Evolutionary conservation across 2,797 vertebrate genomes (phyloP), one percentile per base, ranked within the genome.

Genomic region (Enteromius fasciolatus): DNA sequence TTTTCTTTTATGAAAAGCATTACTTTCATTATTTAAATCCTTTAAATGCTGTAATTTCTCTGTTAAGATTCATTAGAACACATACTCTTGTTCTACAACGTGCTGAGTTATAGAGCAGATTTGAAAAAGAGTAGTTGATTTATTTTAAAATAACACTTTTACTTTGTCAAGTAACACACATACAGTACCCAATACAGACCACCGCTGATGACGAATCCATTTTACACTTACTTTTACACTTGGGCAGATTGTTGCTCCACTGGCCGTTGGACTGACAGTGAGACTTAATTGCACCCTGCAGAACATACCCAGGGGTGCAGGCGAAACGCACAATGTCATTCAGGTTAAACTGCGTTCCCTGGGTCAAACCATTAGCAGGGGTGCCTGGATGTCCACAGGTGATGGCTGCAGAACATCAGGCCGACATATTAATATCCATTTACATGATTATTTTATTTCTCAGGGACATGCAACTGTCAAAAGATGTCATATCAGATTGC

Each of bases 381-480:
- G 98, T 99, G 70, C 98, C 98, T 0, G 98, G 98, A 85, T 99
- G 98, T 80, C 98, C 98, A 0, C 98, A 99, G 31, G 98, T 99
- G 87, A 99, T 99, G 5, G 98, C 98, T 99, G 57, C 4, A 89
- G 85, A 50, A 81, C 75, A 86, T 28, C 20, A 1, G 50, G 72
- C 82, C 1, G 39, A 31, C 70, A 68, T 54, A 59, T 82, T 61
- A 70, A 39, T 48, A 14, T 33, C 17, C 20, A 70, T 36, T 39
- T 25, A 70, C 67, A 33, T 15, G 0, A 76, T n/a, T 18, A 67
- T 50, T 52, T 74, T 3, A 75, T 25, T 64, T 20, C 12, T n/a
- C 31, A n/a, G 3, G 10, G 11, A 3, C 6, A 33, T 50, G 64
- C 20, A 48, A 33, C 61, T 48, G 76, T 23, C 61, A 78, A 50